A percentile compares a stretch with the other conserved stretches of the same genome.
phyloP scores from a whole-genome alignment of 2,113 vertebrate genomes.

The Bettongia penicillata region DNA sequence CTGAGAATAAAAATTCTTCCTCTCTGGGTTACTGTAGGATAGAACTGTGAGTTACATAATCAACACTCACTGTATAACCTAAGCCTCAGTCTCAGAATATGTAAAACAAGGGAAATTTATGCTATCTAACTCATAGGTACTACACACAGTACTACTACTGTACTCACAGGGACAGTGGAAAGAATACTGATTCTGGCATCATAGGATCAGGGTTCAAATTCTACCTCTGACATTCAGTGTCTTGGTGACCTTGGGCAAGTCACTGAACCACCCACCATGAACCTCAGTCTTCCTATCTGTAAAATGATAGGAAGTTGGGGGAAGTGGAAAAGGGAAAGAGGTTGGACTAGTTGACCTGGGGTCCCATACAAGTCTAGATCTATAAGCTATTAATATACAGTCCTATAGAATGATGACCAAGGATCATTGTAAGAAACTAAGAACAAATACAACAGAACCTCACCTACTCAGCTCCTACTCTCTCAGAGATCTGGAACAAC shows the following conservation, averaged over 20 bases:
- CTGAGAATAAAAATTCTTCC: not conserved
- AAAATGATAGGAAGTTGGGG: not conserved
- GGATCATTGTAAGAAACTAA: not conserved
- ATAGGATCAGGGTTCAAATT: not conserved
- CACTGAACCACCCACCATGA: not conserved
- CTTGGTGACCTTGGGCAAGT: not conserved
- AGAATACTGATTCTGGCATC: not conserved
- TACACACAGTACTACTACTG: no score
- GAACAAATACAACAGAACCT: not conserved
- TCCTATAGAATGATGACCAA: not conserved
- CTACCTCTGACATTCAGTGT: not conserved
- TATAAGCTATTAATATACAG: not conserved
- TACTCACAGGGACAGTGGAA: not conserved
- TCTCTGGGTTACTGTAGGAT: not conserved
- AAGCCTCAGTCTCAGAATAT: not conserved
- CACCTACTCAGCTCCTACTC: not conserved
- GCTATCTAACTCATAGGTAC: not conserved
- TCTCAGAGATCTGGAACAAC: not conserved
- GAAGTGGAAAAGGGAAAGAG: not conserved
- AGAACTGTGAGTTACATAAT: not conserved
- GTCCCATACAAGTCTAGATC: not conserved
- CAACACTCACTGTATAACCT: not conserved
- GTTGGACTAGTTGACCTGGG: not conserved
- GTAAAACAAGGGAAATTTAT: not conserved
- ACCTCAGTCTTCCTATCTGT: not conserved